Evolutionary conservation across 1,140 invertebrate species (phyloP).

Genomic region (Nasonia vitripennis): DNA sequence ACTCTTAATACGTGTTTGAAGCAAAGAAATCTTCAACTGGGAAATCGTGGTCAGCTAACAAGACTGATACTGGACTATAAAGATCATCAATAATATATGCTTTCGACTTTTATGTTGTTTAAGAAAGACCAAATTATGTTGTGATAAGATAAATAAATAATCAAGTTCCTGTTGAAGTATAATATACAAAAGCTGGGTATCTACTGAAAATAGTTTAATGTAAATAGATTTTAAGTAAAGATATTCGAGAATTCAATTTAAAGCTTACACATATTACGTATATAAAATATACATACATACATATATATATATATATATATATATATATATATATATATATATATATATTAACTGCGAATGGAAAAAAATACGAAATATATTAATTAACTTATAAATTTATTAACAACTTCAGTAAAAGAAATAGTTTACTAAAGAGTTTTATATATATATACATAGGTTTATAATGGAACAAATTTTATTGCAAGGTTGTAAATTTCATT

Average conservation of each 20-base stretch:
- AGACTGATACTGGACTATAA: constrained; percentile 72
- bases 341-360: constrained; percentile 38
- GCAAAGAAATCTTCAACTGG: constrained; percentile 66
- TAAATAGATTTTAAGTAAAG: constrained; percentile 49
- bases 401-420: constrained; percentile 52
- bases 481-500: constrained; percentile 46
- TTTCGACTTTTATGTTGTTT: constrained; percentile 38
- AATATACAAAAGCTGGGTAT: constrained; percentile 45
- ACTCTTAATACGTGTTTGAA: constrained; percentile 63
- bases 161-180: constrained; percentile 46
- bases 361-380: constrained; percentile 49
- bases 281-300: too few species aligned
- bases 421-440: constrained; percentile 48
- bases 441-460: constrained; percentile 41
- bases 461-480: constrained; percentile 51
- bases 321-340: constrained; percentile 3
- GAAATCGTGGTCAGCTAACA: constrained; percentile 72
- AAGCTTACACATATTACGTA: constrained; percentile 4
- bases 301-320: constrained; percentile 8
- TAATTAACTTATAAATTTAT: constrained; percentile 58
- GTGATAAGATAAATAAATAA: constrained; percentile 49
- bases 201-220: constrained; percentile 54
- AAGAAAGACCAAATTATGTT: constrained; percentile 43
- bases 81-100: constrained; percentile 58
- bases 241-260: constrained; percentile 40